Conservation (phyloP, 2,888 invertebrate species). For the Zaprionus lineosus region DNA sequence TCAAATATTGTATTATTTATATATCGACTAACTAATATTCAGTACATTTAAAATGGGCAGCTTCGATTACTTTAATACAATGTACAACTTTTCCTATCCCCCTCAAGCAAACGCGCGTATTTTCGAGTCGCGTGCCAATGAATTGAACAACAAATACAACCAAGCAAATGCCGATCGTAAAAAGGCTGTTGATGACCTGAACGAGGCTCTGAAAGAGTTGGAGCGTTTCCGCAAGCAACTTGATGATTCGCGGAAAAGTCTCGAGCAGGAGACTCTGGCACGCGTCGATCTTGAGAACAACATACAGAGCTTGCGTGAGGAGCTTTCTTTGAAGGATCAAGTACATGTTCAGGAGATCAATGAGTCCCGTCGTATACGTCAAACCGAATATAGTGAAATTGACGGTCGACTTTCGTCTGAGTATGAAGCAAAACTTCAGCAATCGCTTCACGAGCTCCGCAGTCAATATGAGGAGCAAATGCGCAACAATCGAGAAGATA, state of each 20-base stretch:
- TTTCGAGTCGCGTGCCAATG: conserved; percentile 88
- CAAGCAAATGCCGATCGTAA: conserved; percentile 91
- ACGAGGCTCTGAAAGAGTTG: conserved; percentile 90
- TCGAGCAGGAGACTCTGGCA: conserved; percentile 96
- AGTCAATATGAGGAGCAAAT: conserved; percentile 96
- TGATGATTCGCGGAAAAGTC: conserved; percentile 91
- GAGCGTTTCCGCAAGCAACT: conserved; percentile 90
- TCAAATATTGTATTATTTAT: too few relatives aligned
- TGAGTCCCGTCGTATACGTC: conserved; percentile 90
- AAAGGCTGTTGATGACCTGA: conserved; percentile 88
- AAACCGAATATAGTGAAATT: conserved; percentile 96
- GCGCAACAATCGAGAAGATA: conserved; percentile 93
- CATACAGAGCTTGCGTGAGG: conserved; percentile 94
- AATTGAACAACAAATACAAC: conserved; percentile 89
- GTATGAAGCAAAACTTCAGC: conserved; percentile 95
- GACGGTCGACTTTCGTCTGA: conserved; percentile 95
- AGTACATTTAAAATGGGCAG: too few relatives aligned
- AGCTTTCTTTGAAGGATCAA: conserved; percentile 94
- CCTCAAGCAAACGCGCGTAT: conserved; percentile 79
- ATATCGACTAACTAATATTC: too few relatives aligned
- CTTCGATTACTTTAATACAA: too few relatives aligned
- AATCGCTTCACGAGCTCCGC: conserved; percentile 94
- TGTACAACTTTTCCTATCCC: too few relatives aligned
- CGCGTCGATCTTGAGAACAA: conserved; percentile 97
- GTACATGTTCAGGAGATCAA: conserved; percentile 93